Percentiles rank a stretch among this genome's conserved stretches.
phyloP scores from a whole-genome alignment of 2,797 vertebrate species.

The Crotalus adamanteus region DNA sequence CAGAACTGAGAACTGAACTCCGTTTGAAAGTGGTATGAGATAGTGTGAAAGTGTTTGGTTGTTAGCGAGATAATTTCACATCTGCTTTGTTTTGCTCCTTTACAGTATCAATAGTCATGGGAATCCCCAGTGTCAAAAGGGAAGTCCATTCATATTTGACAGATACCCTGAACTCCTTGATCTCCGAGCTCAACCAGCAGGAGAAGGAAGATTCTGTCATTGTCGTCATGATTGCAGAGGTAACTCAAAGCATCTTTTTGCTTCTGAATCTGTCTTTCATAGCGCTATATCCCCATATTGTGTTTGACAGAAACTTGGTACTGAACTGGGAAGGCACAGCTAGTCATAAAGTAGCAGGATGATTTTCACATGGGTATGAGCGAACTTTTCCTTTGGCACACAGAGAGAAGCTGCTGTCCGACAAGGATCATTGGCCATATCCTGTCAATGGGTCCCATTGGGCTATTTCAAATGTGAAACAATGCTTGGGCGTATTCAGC shows the following conservation, averaged over 20 bases:
- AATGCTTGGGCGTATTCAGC: not conserved
- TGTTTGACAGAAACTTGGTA: not conserved
- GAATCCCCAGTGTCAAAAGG: slow-evolving; percentile 93
- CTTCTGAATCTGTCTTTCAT: not conserved
- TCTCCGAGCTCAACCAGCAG: slow-evolving; percentile 88
- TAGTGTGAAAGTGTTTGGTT: not conserved
- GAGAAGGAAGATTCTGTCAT: slow-evolving; percentile 96
- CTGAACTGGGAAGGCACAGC: slow-evolving; percentile 3
- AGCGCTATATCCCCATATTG: not conserved
- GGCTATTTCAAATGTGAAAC: slow-evolving; percentile 20
- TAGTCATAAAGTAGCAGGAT: slow-evolving; percentile 3
- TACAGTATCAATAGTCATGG: slow-evolving; percentile 95
- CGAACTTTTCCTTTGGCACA: not conserved
- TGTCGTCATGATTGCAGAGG: slow-evolving; percentile 96
- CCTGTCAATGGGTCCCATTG: slow-evolving; percentile 1
- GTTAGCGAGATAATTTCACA: not conserved
- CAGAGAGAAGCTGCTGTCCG: not conserved
- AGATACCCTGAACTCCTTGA: slow-evolving; percentile 92
- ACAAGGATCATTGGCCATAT: not conserved
- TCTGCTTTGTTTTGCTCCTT: slow-evolving; percentile 48
- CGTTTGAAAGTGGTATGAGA: not conserved
- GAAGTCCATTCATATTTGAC: slow-evolving; percentile 96
- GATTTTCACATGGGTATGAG: not conserved
- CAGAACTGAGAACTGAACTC: not conserved
- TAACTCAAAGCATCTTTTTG: slow-evolving; percentile 55